Evolutionary conservation across 2,888 invertebrate species (phyloP), one percentile per base, ranked within the genome.

Genomic region (Platerodrilus igneus): DNA sequence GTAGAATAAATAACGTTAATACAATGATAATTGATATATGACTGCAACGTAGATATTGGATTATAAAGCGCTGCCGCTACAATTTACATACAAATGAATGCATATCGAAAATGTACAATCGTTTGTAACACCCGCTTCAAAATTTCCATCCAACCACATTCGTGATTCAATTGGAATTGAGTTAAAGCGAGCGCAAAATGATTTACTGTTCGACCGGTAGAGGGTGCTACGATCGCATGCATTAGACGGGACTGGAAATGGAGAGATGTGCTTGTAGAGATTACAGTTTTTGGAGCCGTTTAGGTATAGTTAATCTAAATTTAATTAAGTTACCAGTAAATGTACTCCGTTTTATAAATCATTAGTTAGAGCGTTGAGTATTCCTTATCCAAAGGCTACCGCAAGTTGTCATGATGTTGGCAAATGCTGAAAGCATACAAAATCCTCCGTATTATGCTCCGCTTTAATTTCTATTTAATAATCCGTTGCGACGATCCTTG

Each of bases 81-180:
- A 51, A 56, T 56, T 56, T 55, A 51, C 57, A 57, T 55, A 54
- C 51, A 57, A 55, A 56, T 57, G 52, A 55, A 54, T 48, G 47
- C 51, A 50, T 54, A 54, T 53, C 48, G 51, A 44, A 51, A 47
- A 46, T 44, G 47, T 48, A 48, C 47, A 48, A 47, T 45, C 51
- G 50, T 52, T 52, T 43, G 45, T 46, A 50, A 45, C 47, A 47
- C 43, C 46, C 52, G 56, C 46, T 51, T 50, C 55, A 52, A 56
- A 58, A 57, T 57, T 59, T 52, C 56, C 46, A 51, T 50, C 55
- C 55, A 52, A 52, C 57, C 56, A 52, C 60, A 60, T 57, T 57
- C 57, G 58, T 58, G 59, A 58, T 60, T 59, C 60, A 60, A 60
- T 60, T 59, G 59, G 54, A 60, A 61, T 60, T 55, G 59, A 56